Evolutionary conservation across 1,140 invertebrate genomes (phyloP).

Genomic region (Drosophila ohnishii): DNA sequence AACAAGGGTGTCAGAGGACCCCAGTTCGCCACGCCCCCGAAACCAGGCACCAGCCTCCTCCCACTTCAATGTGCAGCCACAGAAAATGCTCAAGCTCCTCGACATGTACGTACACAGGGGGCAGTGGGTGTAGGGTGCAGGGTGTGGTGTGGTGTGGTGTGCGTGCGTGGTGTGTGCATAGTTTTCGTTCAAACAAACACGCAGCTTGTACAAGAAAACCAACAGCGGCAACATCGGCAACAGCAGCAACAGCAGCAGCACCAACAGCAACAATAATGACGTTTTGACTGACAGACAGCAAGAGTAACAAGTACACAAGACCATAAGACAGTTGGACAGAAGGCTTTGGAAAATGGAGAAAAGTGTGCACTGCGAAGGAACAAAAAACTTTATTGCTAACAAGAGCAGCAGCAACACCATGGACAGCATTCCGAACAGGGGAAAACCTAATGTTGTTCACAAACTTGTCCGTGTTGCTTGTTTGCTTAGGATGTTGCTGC

Average conservation of each 20-base stretch:
- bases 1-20: conserved; percentile 74
- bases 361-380: conserved; percentile 22
- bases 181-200: conserved; percentile 76
- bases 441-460: conserved; percentile 46
- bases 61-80: conserved; percentile 57
- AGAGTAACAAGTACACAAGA: conserved; percentile 59
- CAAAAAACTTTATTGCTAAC: conserved; percentile 43
- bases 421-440: conserved; percentile 3
- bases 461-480: conserved; percentile 63
- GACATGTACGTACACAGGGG: conserved; percentile 25
- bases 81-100: conserved; percentile 50
- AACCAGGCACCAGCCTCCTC: conserved; percentile 2
- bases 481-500: conserved; percentile 60
- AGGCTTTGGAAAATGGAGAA: conserved; percentile 25
- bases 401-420: conserved; percentile 7
- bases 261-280: conserved; percentile 63
- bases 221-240: conserved; percentile 54
- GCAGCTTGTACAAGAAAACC: conserved; percentile 75
- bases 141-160: background rate
- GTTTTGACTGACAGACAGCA: conserved; percentile 74
- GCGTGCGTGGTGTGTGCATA: conserved; percentile 35
- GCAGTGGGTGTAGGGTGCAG: conserved; percentile 2
- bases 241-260: conserved; percentile 34
- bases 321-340: conserved; percentile 57
- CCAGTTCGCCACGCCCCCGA: conserved; percentile 31